These are phyloP conservation scores for Pseudomyrmex sp. DNA, from an alignment of 1,140 invertebrate species.

Conservation along the genomic window DNA sequence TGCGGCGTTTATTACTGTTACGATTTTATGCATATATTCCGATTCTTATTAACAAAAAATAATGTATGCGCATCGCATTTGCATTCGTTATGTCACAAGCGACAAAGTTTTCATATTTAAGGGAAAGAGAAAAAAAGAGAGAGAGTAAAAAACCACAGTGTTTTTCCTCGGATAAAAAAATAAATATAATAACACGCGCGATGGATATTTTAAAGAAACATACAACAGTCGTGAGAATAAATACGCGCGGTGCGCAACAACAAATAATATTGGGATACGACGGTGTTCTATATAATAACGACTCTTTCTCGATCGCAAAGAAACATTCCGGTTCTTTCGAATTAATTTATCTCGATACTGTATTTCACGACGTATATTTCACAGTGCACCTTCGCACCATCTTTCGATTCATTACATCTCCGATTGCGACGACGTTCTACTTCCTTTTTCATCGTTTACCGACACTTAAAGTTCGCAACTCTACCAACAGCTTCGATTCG, in stretches of 20 bases:
- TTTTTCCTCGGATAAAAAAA: constrained; percentile 14
- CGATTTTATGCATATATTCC: constrained; percentile 35
- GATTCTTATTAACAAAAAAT: constrained; percentile 50
- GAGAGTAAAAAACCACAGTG: too few relatives aligned
- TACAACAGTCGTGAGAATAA: neutral
- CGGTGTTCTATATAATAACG: neutral
- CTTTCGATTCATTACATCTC: constrained; percentile 51
- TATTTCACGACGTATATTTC: neutral
- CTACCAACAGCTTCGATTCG: constrained; percentile 31
- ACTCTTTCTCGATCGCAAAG: constrained; percentile 38
- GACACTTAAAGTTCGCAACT: constrained; percentile 52
- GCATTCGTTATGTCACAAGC: constrained; percentile 30
- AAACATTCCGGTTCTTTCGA: constrained; percentile 35
- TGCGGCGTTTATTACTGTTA: constrained; percentile 35
- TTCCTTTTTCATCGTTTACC: constrained; percentile 46
- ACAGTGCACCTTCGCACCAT: constrained; percentile 10
- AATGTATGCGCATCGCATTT: constrained; percentile 45
- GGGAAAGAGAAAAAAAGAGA: neutral
- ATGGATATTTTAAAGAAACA: constrained; percentile 7
- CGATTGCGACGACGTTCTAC: constrained; percentile 37
- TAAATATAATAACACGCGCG: constrained; percentile 30
- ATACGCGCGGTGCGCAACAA: neutral
- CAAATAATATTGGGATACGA: neutral
- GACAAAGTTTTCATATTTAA: constrained; percentile 35
- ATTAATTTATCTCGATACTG: constrained; percentile 66